Conservation (phyloP, 1,140 invertebrate species). For the Drosophila tani region DNA sequence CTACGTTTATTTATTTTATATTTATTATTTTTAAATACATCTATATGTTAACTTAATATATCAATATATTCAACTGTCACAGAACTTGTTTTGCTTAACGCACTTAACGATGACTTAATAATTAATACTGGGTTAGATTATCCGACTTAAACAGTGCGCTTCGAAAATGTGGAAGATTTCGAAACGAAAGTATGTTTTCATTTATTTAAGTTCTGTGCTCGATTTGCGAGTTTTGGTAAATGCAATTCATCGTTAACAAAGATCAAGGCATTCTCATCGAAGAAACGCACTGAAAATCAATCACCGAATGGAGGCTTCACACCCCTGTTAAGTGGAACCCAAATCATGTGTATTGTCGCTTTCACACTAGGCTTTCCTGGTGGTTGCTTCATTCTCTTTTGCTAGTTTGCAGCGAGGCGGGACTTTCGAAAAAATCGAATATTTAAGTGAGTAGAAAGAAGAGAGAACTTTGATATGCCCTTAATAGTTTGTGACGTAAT, state of each 20-base stretch:
- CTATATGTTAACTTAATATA: conserved; percentile 40
- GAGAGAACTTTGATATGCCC: background rate
- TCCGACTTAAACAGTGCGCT: conserved; percentile 21
- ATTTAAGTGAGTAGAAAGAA: too few species aligned
- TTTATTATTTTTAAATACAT: background rate
- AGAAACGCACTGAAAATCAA: conserved; percentile 28
- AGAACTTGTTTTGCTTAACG: conserved; percentile 70
- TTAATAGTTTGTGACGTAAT: background rate
- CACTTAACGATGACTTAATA: conserved; percentile 67
- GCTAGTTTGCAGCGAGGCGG: conserved; percentile 7
- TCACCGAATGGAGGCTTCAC: conserved; percentile 4
- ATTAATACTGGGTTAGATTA: conserved; percentile 43
- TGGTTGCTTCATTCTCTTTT: conserved; percentile 15
- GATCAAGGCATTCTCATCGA: background rate
- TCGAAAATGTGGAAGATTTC: conserved; percentile 6
- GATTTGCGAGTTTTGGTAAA: background rate
- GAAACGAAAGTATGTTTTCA: background rate
- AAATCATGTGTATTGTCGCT: conserved; percentile 65
- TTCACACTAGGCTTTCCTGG: conserved; percentile 52
- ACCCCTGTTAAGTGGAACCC: conserved; percentile 21
- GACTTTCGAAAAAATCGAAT: conserved; percentile 2
- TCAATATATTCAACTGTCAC: conserved; percentile 71
- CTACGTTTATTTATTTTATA: conserved; percentile 4
- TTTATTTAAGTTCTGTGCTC: background rate
- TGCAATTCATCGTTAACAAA: conserved; percentile 3